phyloP scores from a whole-genome alignment of 2,888 invertebrate genomes.

The Lasioglossum leucozonium region DNA sequence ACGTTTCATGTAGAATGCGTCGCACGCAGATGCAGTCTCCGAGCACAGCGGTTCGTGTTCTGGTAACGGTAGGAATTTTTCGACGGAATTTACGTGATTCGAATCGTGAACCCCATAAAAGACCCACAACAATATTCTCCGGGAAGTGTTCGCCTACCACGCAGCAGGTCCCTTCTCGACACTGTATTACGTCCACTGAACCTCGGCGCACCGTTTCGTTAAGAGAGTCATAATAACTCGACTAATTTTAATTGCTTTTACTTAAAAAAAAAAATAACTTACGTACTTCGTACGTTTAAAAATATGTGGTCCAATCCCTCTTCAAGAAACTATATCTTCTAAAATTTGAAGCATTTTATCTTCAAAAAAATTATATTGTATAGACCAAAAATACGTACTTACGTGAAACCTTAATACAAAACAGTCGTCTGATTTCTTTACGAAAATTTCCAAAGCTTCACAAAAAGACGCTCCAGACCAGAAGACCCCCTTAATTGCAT shows the following conservation, averaged over 20 bases:
- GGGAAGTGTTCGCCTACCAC: constrained; percentile 20
- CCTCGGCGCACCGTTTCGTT: background rate
- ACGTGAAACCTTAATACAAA: too few relatives aligned
- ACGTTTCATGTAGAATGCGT: constrained; percentile 41
- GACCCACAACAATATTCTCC: constrained; percentile 29
- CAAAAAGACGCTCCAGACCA: background rate
- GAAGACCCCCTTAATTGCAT: background rate
- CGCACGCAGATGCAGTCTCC: constrained; percentile 34
- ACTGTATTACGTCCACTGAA: background rate
- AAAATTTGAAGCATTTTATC: background rate
- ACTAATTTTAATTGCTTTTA: background rate
- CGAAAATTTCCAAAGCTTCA: background rate
- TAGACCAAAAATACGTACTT: too few relatives aligned
- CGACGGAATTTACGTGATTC: constrained; percentile 64
- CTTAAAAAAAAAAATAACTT: background rate
- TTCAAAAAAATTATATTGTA: too few relatives aligned
- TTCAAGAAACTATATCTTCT: too few relatives aligned
- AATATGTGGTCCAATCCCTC: background rate
- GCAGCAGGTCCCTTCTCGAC: background rate
- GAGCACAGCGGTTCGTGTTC: constrained; percentile 33
- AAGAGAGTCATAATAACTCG: background rate
- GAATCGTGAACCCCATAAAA: constrained; percentile 61
- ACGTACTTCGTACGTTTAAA: background rate
- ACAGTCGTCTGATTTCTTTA: background rate
- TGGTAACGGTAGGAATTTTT: constrained; percentile 57